Conservation (phyloP, 2,888 invertebrate species). For the Cheilosia urbana region DNA sequence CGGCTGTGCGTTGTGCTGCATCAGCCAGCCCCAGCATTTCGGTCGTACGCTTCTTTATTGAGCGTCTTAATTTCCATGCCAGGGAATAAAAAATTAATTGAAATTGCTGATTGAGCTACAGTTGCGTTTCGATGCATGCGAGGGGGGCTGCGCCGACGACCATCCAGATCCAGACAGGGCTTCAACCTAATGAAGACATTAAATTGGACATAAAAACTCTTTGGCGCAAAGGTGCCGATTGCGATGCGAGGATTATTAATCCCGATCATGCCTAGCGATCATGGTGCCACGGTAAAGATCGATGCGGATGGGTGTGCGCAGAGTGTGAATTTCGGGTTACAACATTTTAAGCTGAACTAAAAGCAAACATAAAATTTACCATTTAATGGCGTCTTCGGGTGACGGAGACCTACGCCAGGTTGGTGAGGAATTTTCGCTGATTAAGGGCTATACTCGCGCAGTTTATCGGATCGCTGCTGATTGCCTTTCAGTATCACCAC, state of each 20-base stretch:
- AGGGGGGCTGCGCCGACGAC: neutral
- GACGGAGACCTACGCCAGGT: neutral
- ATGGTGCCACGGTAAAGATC: conserved; percentile 56
- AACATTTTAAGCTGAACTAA: conserved; percentile 64
- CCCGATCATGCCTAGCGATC: conserved; percentile 33
- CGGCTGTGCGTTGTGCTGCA: neutral
- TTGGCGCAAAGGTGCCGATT: conserved; percentile 65
- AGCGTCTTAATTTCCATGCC: conserved; percentile 63
- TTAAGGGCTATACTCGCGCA: conserved; percentile 29
- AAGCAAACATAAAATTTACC: conserved; percentile 66
- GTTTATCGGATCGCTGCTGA: conserved; percentile 18
- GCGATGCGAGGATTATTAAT: conserved; percentile 66
- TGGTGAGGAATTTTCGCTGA: conserved; percentile 17
- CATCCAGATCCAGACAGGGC: conserved; percentile 34
- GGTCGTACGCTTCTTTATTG: conserved; percentile 40
- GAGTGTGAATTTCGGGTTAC: conserved; percentile 62
- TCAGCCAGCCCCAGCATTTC: neutral
- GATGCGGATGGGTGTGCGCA: conserved; percentile 18
- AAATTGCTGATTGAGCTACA: conserved; percentile 69
- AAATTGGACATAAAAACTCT: conserved; percentile 66
- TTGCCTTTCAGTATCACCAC: conserved; percentile 34
- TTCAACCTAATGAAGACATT: conserved; percentile 73
- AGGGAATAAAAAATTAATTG: conserved; percentile 73
- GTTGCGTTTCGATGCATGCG: neutral
- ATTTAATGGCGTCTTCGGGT: conserved; percentile 53